A percentile compares a stretch with the other conserved stretches of the same genome.
These are phyloP conservation scores for Australoheros facetus DNA, from an alignment of 2,797 vertebrate genomes.

Conservation along the genomic window DNA sequence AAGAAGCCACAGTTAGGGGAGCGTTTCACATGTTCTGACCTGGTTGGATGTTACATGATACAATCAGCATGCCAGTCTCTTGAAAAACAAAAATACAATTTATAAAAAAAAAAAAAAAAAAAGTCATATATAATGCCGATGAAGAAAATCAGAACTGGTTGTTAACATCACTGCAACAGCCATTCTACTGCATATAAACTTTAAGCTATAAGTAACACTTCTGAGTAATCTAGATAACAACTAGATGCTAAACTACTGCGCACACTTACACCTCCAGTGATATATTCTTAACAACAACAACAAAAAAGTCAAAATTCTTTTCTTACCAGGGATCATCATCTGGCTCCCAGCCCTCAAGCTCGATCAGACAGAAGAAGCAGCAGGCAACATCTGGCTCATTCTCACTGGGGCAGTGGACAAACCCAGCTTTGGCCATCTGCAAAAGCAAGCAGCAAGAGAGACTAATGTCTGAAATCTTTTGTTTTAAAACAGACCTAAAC, in stretches of 20 bases:
- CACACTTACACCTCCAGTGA: no score
- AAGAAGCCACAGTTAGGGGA: slow-evolving; percentile 81
- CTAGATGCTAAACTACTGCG: neutral
- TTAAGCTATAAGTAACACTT: neutral
- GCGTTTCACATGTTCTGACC: slow-evolving; percentile 81
- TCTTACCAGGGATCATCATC: slow-evolving; percentile 83
- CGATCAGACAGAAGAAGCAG: slow-evolving; percentile 87
- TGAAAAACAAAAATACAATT: neutral
- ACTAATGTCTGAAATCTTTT: neutral
- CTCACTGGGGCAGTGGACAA: slow-evolving; percentile 82
- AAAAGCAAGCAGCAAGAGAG: neutral
- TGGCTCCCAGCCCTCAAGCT: slow-evolving; percentile 87
- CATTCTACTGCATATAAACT: neutral
- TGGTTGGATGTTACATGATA: slow-evolving; percentile 36
- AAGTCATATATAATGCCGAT: fast-evolving
- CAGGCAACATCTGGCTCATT: slow-evolving; percentile 83
- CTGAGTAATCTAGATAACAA: neutral
- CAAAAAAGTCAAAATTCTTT: neutral
- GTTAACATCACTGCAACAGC: neutral
- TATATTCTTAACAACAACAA: neutral
- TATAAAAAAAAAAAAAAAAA: neutral
- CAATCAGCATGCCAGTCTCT: no score
- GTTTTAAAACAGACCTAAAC: neutral
- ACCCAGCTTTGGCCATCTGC: slow-evolving; percentile 86
- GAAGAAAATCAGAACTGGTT: neutral